Conservation (phyloP, 2,888 invertebrate species). For the Drosophila histrio region DNA sequence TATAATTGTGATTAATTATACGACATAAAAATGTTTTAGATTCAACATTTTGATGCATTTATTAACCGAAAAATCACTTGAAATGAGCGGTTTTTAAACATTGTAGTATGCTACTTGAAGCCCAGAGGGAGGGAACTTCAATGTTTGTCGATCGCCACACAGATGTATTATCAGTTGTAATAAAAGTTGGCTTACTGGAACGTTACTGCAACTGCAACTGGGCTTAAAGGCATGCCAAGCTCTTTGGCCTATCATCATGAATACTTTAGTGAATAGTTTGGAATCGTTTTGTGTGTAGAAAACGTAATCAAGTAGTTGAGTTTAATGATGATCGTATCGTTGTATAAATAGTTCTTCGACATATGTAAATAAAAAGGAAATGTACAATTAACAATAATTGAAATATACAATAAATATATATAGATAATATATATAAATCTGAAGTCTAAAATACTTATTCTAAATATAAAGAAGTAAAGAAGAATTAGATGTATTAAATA, state of each 20-base stretch:
- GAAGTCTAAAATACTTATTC: no score
- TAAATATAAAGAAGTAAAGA: no score
- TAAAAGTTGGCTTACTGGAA: constrained; percentile 51
- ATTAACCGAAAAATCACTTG: constrained; percentile 76
- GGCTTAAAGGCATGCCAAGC: constrained; percentile 21
- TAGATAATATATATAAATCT: no score
- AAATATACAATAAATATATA: no score
- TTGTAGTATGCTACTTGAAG: constrained; percentile 25
- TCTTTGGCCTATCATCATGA: constrained; percentile 42
- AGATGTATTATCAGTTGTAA: constrained; percentile 68
- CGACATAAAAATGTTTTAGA: constrained; percentile 77
- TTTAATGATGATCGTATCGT: constrained; percentile 24
- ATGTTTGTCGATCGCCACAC: constrained; percentile 34
- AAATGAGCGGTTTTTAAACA: constrained; percentile 67
- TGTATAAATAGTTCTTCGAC: background rate
- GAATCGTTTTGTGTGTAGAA: constrained; percentile 29
- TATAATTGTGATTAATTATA: constrained; percentile 80
- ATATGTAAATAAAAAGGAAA: no score
- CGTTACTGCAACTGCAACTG: constrained; percentile 37
- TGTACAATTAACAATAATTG: no score
- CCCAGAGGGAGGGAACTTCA: background rate
- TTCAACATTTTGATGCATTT: constrained; percentile 77
- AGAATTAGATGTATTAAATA: no score
- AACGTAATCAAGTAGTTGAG: constrained; percentile 48
- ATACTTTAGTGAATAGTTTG: constrained; percentile 34